Evolutionary conservation across 2,113 vertebrate species (phyloP), one percentile per base, ranked within the genome.

Genomic region (Columba livia): DNA sequence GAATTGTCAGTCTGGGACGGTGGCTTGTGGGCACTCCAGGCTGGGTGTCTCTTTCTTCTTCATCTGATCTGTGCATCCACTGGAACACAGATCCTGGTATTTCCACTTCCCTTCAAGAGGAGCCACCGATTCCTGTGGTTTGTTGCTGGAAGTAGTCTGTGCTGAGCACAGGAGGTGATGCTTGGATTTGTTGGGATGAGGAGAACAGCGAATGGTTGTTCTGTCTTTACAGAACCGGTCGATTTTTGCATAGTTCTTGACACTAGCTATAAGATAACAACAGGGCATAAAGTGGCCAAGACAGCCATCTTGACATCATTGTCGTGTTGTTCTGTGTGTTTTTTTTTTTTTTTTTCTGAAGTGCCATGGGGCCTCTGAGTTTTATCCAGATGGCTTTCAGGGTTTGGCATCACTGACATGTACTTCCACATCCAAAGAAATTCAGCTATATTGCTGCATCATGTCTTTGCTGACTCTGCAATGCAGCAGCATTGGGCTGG

Each of bases 391-490:
- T 69, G 32, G 78, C 42, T 83, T 70, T 93, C 74, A 79, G 78
- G 18, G 15, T 72, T 75, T 94, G 95, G 44, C 74, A 79, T 48
- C 53, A 61, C 23, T 94, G 81, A 40, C 70, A 57, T n/a, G 61
- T 72, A 36, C 67, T 91, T 87, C 71, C 34, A 53, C 58, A 20
- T 85, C 88, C 23, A 24, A 10, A 89, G 92, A 65, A 83, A 50
- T 78, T 88, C 54, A 32, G 61, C n/a, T 70, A n/a, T 83, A 86
- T 86, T 83, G 67, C 95, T 92, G 83, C 83, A 80, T 96, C 82
- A 60, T 78, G 88, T 73, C 75, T 88, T 96, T 80, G 75, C 94
- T 91, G 90, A 93, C 89, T 90, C 90, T 97, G 95, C 96, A 96
- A 48, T 94, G 95, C 92, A 95, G 95, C 61, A 78, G n/a, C 56